Base-by-base conservation (phyloP, 2,888 invertebrate species). In the Phortica magna region DNA sequence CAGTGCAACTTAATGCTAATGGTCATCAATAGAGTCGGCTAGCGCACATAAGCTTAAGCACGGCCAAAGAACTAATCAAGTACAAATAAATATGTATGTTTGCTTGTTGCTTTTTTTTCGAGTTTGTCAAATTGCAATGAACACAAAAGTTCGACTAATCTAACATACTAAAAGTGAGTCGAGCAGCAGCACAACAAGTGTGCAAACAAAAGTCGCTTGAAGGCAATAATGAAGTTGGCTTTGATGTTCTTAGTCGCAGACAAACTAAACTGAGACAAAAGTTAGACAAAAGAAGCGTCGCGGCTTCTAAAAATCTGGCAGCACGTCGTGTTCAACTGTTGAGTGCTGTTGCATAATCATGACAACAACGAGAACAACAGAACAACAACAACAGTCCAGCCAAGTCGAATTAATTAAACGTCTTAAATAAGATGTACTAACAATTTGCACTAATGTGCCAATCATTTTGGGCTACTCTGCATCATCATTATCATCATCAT, bases 341-440 rank as follows among this genome's bases (percentile, higher is more conserved):
- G 10, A 39, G 19, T 41, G 43, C n/a, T 65, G n/a, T 67, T 67
- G 67, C 67, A 64, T 64, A 64, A 64, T 39, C 64, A 12, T 14
- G 39, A 39, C 9, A 53, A 53, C 9, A 7, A 22, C 64, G 7
- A 14, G 31, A 31, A 31, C 31, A 31, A 31, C 31, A 31, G n/a
- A n/a, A 31, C 31, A 39, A 39, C 64, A 31, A 4, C 14, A 31
- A 31, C 5, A 31, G 31, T 7, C 59, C 31, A 72, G 42, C 22
- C 59, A n/a, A 59, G 78, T 74, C 72, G 76, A 81, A 81, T 84
- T 83, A 83, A 84, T 80, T 83, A 83, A 83, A 79, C 75, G 79
- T 73, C 84, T 84, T 84, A 87, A 88, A 80, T 88, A 84, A 88
- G 89, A 85, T 85, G 87, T 87, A 88, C 82, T 81, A 82, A 84